Conservation (phyloP, 2,797 vertebrate genomes). For the Emys orbicularis region DNA sequence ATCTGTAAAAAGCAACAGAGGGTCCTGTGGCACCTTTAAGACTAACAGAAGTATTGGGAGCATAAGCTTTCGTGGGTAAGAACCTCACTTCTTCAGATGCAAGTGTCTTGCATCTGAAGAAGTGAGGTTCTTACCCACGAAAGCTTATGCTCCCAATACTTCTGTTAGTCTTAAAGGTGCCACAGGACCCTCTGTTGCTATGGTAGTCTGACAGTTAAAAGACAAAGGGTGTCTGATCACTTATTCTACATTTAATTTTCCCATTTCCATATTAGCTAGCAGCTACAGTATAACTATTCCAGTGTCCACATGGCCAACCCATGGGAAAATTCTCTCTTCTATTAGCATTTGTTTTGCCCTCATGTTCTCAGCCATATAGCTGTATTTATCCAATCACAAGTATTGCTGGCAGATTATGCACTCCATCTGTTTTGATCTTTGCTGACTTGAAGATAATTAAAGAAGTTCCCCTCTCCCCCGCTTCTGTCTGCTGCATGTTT, state of each 20-base stretch:
- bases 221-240: background rate
- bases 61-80: too few species aligned
- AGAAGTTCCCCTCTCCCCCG: background rate
- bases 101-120: too few species aligned
- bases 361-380: background rate
- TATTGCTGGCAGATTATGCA: background rate
- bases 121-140: too few species aligned
- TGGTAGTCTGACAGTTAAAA: background rate
- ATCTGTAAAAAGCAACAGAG: too few species aligned
- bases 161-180: too few species aligned
- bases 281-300: background rate
- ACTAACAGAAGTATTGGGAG: too few species aligned
- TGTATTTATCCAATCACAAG: background rate
- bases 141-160: too few species aligned
- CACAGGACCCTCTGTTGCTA: too few species aligned
- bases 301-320: background rate
- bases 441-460: constrained; percentile 15
- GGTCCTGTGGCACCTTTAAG: too few species aligned
- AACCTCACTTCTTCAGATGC: too few species aligned
- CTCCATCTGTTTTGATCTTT: constrained; percentile 28
- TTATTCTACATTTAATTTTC: fast-evolving
- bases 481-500: background rate
- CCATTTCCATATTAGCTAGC: background rate
- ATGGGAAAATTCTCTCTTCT: background rate
- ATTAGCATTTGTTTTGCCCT: background rate